phyloP scores from a whole-genome alignment of 1,140 invertebrate genomes.

The Drosophila pandora region DNA sequence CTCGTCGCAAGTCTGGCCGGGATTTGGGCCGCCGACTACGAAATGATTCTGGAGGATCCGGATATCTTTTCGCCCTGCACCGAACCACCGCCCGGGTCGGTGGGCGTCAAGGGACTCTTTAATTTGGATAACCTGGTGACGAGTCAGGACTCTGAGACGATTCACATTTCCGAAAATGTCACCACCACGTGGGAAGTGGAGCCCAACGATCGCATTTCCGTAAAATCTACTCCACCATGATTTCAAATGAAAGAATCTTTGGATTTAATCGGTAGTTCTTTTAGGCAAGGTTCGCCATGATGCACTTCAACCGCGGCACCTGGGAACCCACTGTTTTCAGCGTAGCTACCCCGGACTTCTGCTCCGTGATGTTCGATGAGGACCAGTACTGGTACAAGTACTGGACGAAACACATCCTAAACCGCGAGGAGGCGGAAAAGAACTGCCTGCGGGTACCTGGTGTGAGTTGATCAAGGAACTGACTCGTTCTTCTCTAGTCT shows the following conservation, averaged over 20 bases:
- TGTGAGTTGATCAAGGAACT: conserved; percentile 33
- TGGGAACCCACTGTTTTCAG: conserved; percentile 63
- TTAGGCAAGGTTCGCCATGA: conserved; percentile 13
- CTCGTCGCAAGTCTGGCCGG: conserved; percentile 1
- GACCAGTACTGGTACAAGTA: conserved; percentile 59
- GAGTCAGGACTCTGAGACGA: conserved; percentile 11
- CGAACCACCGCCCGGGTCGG: conserved; percentile 28
- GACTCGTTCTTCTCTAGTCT: too few relatives aligned
- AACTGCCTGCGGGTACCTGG: conserved; percentile 47
- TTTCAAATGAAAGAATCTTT: neutral
- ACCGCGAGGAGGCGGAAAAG: conserved; percentile 10
- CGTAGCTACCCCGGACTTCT: conserved; percentile 49
- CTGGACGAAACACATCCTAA: conserved; percentile 47
- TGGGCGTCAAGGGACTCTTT: conserved; percentile 7
- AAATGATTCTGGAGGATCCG: conserved; percentile 48
- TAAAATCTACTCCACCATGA: neutral
- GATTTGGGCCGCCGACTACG: conserved; percentile 38
- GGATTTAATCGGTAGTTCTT: neutral
- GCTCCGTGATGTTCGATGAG: conserved; percentile 46
- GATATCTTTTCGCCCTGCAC: conserved; percentile 46
- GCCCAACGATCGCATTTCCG: conserved; percentile 49
- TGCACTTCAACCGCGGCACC: conserved; percentile 48
- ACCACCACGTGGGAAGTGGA: conserved; percentile 46
- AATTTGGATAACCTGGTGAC: conserved; percentile 14
- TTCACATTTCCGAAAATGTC: conserved; percentile 29